phyloP scores from a whole-genome alignment of 35 echinoderm and acorn worm genomes.

The Nesometra sesokonis region DNA sequence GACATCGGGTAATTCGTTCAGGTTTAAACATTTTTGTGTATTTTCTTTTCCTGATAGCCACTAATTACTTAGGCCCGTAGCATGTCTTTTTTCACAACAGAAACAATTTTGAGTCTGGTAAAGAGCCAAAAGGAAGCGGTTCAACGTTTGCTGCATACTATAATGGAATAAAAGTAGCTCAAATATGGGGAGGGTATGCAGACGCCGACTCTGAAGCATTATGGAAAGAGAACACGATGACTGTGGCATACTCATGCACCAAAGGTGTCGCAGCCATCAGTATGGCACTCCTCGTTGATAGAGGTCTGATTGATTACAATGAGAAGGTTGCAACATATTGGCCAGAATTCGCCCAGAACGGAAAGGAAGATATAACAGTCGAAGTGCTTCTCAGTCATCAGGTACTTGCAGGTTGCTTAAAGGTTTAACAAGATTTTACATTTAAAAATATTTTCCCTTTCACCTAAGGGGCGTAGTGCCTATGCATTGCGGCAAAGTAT shows the following conservation, averaged over 20 bases:
- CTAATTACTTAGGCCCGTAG: no score
- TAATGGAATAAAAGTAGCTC: slow-evolving; percentile 50
- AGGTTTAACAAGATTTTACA: no score
- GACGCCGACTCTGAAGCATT: slow-evolving; percentile 13
- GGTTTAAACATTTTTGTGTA: no score
- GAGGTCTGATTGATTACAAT: slow-evolving; percentile 46
- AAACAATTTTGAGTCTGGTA: slow-evolving; percentile 48
- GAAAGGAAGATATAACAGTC: slow-evolving; percentile 60
- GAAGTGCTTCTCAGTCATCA: slow-evolving; percentile 44
- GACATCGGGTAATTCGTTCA: no score
- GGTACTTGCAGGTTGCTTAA: slow-evolving; percentile 11
- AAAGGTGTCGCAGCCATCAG: slow-evolving; percentile 68
- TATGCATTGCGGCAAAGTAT: no score
- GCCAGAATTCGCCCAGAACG: slow-evolving; percentile 88
- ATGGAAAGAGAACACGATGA: slow-evolving; percentile 56
- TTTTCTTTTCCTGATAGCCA: no score
- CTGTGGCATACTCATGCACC: slow-evolving; percentile 30
- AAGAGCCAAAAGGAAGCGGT: slow-evolving; percentile 25
- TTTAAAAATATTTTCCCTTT: no score
- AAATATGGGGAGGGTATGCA: slow-evolving; percentile 62
- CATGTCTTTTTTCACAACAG: slow-evolving; percentile 11
- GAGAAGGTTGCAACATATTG: slow-evolving; percentile 57
- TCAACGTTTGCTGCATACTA: slow-evolving; percentile 61
- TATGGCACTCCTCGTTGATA: slow-evolving; percentile 42
- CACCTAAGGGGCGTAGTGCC: no score